Percentiles rank a stretch among this genome's conserved stretches.
Conservation (phyloP, 2,888 invertebrate genomes). For the Epirrita christyi region DNA sequence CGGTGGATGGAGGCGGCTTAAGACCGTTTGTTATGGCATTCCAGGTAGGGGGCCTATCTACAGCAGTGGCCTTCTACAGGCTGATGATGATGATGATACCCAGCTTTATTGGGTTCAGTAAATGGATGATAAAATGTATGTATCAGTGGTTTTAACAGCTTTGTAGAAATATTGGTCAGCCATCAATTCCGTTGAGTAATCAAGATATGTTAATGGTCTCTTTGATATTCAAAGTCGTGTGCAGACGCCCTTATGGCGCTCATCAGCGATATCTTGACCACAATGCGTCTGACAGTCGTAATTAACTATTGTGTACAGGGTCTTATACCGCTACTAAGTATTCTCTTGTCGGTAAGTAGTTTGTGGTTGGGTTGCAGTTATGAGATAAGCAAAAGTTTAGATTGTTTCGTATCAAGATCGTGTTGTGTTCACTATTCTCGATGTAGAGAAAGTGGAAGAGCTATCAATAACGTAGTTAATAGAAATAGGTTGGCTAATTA, state of each 20-base stretch:
- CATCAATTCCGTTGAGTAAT: conserved; percentile 56
- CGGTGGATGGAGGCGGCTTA: too few species aligned
- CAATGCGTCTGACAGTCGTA: conserved; percentile 43
- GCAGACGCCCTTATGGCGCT: conserved; percentile 52
- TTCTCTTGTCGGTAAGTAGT: conserved; percentile 20
- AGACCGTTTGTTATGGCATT: too few species aligned
- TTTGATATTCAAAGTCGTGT: conserved; percentile 68
- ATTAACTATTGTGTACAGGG: conserved; percentile 42
- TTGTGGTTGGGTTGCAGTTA: conserved; percentile 20
- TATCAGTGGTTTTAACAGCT: too few species aligned
- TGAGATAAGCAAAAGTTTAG: conserved; percentile 19
- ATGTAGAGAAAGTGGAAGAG: too few species aligned
- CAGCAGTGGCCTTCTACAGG: too few species aligned
- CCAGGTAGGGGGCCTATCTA: too few species aligned
- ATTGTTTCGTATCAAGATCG: conserved; percentile 4
- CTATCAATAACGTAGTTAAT: too few species aligned
- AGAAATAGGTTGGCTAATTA: too few species aligned
- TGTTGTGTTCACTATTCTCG: background rate
- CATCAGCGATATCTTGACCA: conserved; percentile 57
- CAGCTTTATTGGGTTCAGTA: too few species aligned
- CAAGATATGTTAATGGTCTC: conserved; percentile 70
- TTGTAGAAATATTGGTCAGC: conserved; percentile 51
- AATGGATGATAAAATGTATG: too few species aligned
- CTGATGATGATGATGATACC: too few species aligned
- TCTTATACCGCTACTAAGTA: conserved; percentile 15